Evolutionary conservation across 2,113 vertebrate genomes (phyloP), one percentile per base, ranked within the genome.

Genomic region (Podiceps cristatus): DNA sequence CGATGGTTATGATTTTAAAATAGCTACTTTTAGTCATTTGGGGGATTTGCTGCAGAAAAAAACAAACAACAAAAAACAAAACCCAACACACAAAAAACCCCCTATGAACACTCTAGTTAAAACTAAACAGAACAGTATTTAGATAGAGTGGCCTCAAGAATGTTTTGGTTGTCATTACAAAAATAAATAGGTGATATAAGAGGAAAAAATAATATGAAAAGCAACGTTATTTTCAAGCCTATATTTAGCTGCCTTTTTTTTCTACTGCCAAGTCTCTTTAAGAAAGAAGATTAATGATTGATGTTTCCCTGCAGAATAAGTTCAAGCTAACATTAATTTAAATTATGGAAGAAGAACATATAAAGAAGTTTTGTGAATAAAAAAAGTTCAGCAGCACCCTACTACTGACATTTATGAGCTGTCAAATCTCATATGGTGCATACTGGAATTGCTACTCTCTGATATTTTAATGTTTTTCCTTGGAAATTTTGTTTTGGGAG

Each of bases 121-220:
- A 96, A 23, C n/a, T 69, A 73, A 92, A 83, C 62, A 86, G 88
- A 76, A 67, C 71, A 80, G 63, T 80, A 77, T 88, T 90, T 92
- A 93, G 63, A 58, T 40, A 83, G 23, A 62, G 79, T 76, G 71
- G 37, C 63, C 88, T 63, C 63, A 37, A 75, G 90, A 95, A 92
- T 80, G 68, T 69, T 96, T 96, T 83, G 81, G 74, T 89, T 90
- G 59, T 80, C 69, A 66, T 93, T 90, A 73, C 42, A 88, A 92
- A 94, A 96, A 93, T 89, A 96, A 96, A 95, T 79, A 96, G 84
- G 87, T 87, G 77, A 66, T 88, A 88, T 29, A 87, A 76, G 77
- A 79, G 55, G 66, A 85, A 91, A 96, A 96, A 91, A 88, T 74
- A 0, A 59, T 82, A 69, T 75, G 62, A 91, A 95, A 93, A 96